Base-by-base conservation (phyloP, 2,113 vertebrate species). In the Nyctereutes procyonoides region DNA sequence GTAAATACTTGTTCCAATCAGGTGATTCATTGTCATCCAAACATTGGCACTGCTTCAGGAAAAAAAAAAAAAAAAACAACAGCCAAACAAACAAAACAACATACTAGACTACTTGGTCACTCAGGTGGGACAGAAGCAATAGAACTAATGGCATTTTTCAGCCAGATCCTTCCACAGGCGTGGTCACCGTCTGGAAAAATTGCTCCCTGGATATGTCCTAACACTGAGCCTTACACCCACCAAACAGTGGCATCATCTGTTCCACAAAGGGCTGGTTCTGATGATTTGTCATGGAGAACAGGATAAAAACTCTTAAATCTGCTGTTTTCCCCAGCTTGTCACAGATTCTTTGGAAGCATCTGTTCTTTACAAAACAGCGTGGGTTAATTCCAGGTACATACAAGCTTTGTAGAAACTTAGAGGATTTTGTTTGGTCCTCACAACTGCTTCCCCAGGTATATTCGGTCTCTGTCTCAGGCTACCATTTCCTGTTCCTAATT, bases 331-430 rank as follows among this genome's bases (percentile, higher is more conserved):
- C 22, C 30, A 76, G 58, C 24, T 85, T 82, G 12, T 89, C 88
- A 89, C 60, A 95, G 63, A 97, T 58, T 84, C 24, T 32, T 81
- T 24, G 13, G 80, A 82, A 96, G 60, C 48, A 92, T 89, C 79
- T 95, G 65, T 79, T 93, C 51, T 95, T 96, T 83, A 93, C 20
- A 85, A 95, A 95, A 90, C 16, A 62, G 16, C 60, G 30, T 55
- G 14, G 20, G 16, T 43, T 89, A 85, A 95, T 63, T 69, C 56
- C 62, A 90, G 80, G 84, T 93, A 93, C 38, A 56, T 26, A 43
- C 2, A 51, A 26, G 63, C 26, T 71, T 88, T 73, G 84, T 32
- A 51, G 56, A 93, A 93, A 96, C 62, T 28, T 56, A 95, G 24
- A 63, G 79, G 62, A n/a, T 71, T 87, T 38, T 92, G 3, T 77